These are phyloP conservation scores for Ypsolopha scabrella DNA, from an alignment of 2,888 invertebrate genomes.

Conservation along the genomic window DNA sequence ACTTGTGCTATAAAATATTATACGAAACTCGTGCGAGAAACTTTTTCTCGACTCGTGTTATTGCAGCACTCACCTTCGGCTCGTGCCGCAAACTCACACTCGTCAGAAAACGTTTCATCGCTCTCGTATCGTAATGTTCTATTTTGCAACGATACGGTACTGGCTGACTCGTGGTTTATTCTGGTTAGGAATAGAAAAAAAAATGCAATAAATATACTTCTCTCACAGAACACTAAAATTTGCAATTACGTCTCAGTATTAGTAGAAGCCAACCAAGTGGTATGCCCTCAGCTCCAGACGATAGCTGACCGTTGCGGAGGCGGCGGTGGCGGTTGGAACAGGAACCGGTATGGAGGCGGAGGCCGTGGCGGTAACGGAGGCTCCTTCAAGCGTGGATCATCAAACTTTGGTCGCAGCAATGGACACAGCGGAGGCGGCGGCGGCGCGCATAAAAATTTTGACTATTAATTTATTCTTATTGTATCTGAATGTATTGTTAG, in stretches of 20 bases:
- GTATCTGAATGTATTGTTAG: not conserved
- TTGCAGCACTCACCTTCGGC: no score
- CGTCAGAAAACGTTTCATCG: no score
- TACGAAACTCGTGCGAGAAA: no score
- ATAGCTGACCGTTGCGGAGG: constrained; percentile 78
- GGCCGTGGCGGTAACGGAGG: constrained; percentile 47
- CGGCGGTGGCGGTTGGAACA: constrained; percentile 71
- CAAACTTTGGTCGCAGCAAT: constrained; percentile 51
- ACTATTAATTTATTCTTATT: constrained; percentile 28
- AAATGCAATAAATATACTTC: no score
- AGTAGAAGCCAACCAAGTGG: constrained; percentile 89
- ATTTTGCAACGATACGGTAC: no score
- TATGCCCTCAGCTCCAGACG: constrained; percentile 88
- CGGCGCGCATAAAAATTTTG: constrained; percentile 58
- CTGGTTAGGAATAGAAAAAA: no score
- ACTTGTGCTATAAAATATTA: no score
- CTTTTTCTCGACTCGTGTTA: no score
- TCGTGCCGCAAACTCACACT: no score
- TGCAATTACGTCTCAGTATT: constrained; percentile 89
- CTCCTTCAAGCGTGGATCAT: constrained; percentile 53
- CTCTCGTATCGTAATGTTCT: no score
- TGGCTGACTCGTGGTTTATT: no score
- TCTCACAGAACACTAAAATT: no score
- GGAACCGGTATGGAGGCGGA: constrained; percentile 56
- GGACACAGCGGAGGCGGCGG: constrained; percentile 43